Conservation (phyloP, 92 coral and sea anemone species). For the Porites evermanni region DNA sequence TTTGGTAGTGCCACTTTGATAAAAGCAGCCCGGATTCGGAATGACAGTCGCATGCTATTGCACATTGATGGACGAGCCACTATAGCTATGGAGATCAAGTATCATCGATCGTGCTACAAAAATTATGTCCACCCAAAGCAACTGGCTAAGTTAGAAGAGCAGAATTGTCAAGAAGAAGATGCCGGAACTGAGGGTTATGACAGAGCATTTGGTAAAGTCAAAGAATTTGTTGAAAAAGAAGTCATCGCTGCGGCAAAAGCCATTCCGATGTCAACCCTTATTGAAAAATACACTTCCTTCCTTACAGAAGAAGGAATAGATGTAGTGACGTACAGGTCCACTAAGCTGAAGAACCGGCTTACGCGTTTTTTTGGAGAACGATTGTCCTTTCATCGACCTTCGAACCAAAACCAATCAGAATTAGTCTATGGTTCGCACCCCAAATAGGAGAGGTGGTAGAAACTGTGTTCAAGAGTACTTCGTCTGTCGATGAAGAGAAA, state of each 20-base stretch:
- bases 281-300: slow-evolving; percentile 18
- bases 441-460: too few species aligned
- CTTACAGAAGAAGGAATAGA: too few species aligned
- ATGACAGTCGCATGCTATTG: slow-evolving; percentile 37
- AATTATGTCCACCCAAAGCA: slow-evolving; percentile 23
- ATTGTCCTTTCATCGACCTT: too few species aligned
- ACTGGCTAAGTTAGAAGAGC: slow-evolving; percentile 36
- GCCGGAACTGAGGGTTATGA: slow-evolving; percentile 39
- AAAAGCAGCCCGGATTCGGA: slow-evolving; percentile 49
- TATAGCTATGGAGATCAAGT: slow-evolving; percentile 65
- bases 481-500: too few species aligned
- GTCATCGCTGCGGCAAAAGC: slow-evolving; percentile 50
- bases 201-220: slow-evolving; percentile 52
- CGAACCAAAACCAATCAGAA: too few species aligned
- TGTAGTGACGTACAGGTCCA: too few species aligned
- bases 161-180: slow-evolving; percentile 56
- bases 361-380: too few species aligned
- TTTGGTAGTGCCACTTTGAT: slow-evolving; percentile 46
- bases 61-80: slow-evolving; percentile 54
- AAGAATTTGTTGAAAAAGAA: slow-evolving; percentile 43
- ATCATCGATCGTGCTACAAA: slow-evolving; percentile 58
- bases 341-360: too few species aligned
- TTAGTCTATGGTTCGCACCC: too few species aligned
- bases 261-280: slow-evolving; percentile 59
- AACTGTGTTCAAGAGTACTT: too few species aligned